These are phyloP conservation scores for Tetraneura akinire DNA, from an alignment of 1,140 invertebrate genomes.

Conservation along the genomic window DNA sequence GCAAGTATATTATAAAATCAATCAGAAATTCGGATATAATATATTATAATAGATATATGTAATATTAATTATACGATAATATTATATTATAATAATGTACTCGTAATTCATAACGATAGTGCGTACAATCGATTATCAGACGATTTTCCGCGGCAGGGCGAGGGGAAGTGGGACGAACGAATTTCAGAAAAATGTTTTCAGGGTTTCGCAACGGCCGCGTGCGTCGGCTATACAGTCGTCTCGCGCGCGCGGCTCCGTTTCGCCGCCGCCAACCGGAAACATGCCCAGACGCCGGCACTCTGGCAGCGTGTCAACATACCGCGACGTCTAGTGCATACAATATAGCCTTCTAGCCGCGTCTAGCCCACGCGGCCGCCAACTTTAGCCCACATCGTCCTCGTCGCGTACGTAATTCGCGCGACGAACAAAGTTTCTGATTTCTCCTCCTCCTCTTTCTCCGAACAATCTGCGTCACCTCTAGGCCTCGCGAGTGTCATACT, in stretches of 20 bases:
- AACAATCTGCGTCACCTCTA: too few relatives aligned
- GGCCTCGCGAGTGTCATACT: neutral
- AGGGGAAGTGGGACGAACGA: too few relatives aligned
- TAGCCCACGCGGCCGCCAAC: constrained; percentile 50
- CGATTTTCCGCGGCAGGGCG: neutral
- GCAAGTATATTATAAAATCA: too few relatives aligned
- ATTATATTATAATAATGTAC: too few relatives aligned
- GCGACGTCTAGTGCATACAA: constrained; percentile 49
- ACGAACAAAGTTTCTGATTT: constrained; percentile 5
- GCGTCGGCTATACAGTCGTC: too few relatives aligned
- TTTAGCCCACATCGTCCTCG: constrained; percentile 47
- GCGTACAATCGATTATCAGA: too few relatives aligned
- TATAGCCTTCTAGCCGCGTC: constrained; percentile 21
- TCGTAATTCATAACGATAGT: too few relatives aligned
- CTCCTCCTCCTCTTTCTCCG: neutral
- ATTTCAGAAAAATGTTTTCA: neutral
- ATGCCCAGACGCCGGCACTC: constrained; percentile 49
- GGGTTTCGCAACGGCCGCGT: constrained; percentile 4
- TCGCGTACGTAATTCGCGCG: neutral
- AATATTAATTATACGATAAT: too few relatives aligned
- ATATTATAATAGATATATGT: too few relatives aligned
- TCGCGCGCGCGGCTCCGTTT: neutral
- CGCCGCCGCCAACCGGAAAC: constrained; percentile 33
- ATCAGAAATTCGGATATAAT: too few relatives aligned
- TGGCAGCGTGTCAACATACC: constrained; percentile 51